Base-by-base conservation (phyloP, 2,797 vertebrate species). In the Melopsittacus undulatus region DNA sequence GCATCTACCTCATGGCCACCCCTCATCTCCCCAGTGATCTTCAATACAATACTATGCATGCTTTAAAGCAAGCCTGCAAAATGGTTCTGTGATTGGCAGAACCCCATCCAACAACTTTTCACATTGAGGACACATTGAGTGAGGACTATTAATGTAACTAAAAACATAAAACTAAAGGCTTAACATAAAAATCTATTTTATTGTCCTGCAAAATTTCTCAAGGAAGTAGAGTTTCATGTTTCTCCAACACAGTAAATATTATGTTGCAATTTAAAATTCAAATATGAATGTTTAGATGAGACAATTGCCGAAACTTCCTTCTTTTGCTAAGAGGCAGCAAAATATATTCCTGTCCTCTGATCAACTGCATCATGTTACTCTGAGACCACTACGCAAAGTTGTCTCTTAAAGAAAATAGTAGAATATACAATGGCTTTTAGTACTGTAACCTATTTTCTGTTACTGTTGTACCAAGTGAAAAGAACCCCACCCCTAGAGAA, bases 51-150 rank as follows among this genome's bases (percentile, higher is more conserved):
- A 73, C 10, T 51, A 90, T 4, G 12, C 5, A 9, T 77, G 84
- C 83, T 74, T 88, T 79, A 86, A 91, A 96, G 82, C 13, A 63
- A 91, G 32, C 16, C 29, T 92, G 38, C 22, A 95, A 83, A 92
- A 92, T 46, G 29, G 45, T 83, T 83, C 18, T 75, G 48, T 61
- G 61, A 83, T 24, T 69, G 16, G 54, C 13, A 12, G n/a, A 92
- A 43, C 30, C 42, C 48, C 14, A 66, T 34, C 54, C 29, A 3
- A 69, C 42, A 83, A 48, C 24, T 83, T 81, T 43, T 76, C 48
- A 69, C 16, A 13, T 40, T n/a, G n/a, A n/a, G n/a, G n/a, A n/a
- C n/a, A n/a, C n/a, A n/a, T n/a, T n/a, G n/a, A 83, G 20, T 30
- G 10, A 69, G 46, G 67, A 62, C 15, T 51, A 48, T 26, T 85